A percentile compares a stretch with the other conserved stretches of the same genome.
Conservation (phyloP, 2,113 vertebrate species). For the Procavia capensis region DNA sequence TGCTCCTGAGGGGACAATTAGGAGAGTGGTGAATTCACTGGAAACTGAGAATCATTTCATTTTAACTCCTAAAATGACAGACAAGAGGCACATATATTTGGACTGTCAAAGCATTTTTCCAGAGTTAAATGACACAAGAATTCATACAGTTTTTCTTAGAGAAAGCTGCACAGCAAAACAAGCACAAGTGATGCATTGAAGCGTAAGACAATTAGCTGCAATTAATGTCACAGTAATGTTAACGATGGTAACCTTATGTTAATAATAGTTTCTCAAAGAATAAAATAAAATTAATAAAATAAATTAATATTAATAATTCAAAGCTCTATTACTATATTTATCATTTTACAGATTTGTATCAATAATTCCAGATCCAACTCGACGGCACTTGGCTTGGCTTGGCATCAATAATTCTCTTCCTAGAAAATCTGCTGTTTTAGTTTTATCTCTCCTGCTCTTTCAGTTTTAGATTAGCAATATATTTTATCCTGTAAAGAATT, state of each 20-base stretch:
- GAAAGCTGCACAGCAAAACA: constrained; percentile 5
- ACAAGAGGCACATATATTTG: constrained; percentile 27
- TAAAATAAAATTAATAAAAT: too few relatives aligned
- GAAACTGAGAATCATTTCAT: constrained; percentile 84
- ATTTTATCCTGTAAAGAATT: not conserved
- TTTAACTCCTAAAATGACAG: constrained; percentile 82
- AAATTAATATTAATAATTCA: constrained; percentile 60
- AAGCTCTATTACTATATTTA: not conserved
- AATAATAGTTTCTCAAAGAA: too few relatives aligned
- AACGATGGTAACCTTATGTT: too few relatives aligned
- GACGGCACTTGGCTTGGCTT: too few relatives aligned
- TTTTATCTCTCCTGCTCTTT: not conserved
- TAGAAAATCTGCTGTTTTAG: not conserved
- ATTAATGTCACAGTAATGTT: constrained; percentile 71
- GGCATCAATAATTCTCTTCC: not conserved
- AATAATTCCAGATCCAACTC: too few relatives aligned
- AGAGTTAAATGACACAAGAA: constrained; percentile 48
- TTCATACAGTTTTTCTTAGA: not conserved
- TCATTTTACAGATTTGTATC: not conserved
- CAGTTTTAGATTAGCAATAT: not conserved
- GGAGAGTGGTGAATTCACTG: constrained; percentile 87
- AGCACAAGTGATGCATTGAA: constrained; percentile 15
- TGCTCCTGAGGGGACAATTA: constrained; percentile 93
- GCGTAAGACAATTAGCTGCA: not conserved
- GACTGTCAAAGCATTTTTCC: constrained; percentile 67